These are phyloP conservation scores for Zaprionus capensis DNA, from an alignment of 1,140 invertebrate species.

Conservation along the genomic window DNA sequence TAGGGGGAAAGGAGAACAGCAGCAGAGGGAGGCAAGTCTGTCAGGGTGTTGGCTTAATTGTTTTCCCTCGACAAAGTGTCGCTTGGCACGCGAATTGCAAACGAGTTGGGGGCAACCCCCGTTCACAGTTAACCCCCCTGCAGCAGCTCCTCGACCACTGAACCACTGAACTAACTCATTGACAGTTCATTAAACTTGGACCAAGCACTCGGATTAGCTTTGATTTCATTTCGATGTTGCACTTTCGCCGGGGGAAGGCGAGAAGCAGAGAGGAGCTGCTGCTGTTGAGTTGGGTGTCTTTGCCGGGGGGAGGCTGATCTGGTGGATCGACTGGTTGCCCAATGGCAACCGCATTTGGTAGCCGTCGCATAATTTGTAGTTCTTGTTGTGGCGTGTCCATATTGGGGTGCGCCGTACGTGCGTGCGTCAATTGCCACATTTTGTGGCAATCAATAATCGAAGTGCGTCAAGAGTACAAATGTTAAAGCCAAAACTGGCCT, in stretches of 20 bases:
- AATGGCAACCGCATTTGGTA: slow-evolving; percentile 62
- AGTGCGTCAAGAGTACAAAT: slow-evolving; percentile 78
- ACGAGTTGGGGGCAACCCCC: slow-evolving; percentile 32
- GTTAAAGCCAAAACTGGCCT: slow-evolving; percentile 53
- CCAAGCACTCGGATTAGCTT: slow-evolving; percentile 33
- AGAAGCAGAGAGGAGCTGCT: background rate
- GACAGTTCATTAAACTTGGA: slow-evolving; percentile 73
- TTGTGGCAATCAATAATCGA: slow-evolving; percentile 81
- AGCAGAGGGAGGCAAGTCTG: slow-evolving; percentile 8
- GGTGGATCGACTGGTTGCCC: slow-evolving; percentile 56
- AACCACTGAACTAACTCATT: slow-evolving; percentile 31
- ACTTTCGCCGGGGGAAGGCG: slow-evolving; percentile 54
- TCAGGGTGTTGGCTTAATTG: slow-evolving; percentile 63
- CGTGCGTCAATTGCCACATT: slow-evolving; percentile 78
- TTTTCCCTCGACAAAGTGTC: slow-evolving; percentile 68
- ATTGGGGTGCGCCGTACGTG: slow-evolving; percentile 48
- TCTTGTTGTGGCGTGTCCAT: slow-evolving; percentile 66
- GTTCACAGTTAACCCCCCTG: slow-evolving; percentile 31
- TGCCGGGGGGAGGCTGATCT: background rate
- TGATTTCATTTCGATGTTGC: slow-evolving; percentile 63
- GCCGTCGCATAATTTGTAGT: slow-evolving; percentile 73
- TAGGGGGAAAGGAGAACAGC: background rate
- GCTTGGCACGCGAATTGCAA: slow-evolving; percentile 65
- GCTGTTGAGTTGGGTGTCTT: background rate
- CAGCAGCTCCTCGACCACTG: background rate